Evolutionary conservation across 1,140 invertebrate genomes (phyloP), one percentile per base, ranked within the genome.

Genomic region (Nomia melanderi): DNA sequence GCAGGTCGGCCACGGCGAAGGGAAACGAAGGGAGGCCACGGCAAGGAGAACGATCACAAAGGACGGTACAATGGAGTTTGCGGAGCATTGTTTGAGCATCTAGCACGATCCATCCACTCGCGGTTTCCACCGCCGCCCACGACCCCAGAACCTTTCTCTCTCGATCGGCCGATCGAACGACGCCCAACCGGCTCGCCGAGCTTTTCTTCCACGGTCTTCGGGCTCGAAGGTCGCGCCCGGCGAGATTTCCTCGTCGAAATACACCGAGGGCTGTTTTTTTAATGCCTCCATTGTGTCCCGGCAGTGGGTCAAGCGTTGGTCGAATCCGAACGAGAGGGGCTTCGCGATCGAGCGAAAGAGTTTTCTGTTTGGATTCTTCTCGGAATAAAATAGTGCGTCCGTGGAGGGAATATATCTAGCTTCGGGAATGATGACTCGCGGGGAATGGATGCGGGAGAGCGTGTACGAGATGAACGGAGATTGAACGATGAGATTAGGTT

Each of bases 291-390:
- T 84, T 81, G 78, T 84, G 27, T 25, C 66, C 0, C 20, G 57
- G 23, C 53, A 81, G 27, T 84, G 11, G 86, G 86, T 88, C 86
- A 87, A 88, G 85, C 76, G 63, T 82, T 87, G 63, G 63, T 20
- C 62, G 36, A 27, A 80, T 80, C 64, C 54, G 11, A 53, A 50
- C 17, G 70, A 71, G 8, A 70, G 76, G 59, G 39, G n/a, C 27
- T 2, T 47, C 7, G 23, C 31, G 25, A 44, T 5, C 14, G 12
- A 44, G 20, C 41, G 41, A 14, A n/a, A n/a, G n/a, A n/a, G n/a
- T n/a, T n/a, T n/a, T n/a, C n/a, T n/a, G n/a, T n/a, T n/a, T n/a
- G n/a, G n/a, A n/a, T n/a, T n/a, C n/a, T n/a, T n/a, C n/a, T n/a
- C n/a, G n/a, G n/a, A n/a, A n/a, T n/a, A n/a, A n/a, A n/a, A n/a